Evolutionary conservation across 2,113 vertebrate genomes (phyloP).

Genomic region (Lichenostomus cassidix): DNA sequence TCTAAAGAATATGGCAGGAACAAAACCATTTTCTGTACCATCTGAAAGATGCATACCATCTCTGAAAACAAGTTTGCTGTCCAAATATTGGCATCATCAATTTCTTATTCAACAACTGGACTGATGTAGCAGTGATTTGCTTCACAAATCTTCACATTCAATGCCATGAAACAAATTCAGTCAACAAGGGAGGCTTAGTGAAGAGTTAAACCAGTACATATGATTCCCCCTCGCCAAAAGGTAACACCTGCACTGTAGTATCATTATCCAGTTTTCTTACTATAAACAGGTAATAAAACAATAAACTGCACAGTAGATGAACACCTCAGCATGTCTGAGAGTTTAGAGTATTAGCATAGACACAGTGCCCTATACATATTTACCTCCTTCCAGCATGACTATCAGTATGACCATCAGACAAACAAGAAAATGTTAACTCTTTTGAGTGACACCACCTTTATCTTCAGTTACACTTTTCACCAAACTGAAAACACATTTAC

Average conservation of each 20-base stretch:
- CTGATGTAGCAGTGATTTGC: background rate
- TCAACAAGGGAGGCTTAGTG: background rate
- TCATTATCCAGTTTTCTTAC: background rate
- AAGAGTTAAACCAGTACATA: background rate
- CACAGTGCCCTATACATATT: background rate
- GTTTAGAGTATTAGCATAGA: background rate
- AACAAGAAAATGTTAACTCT: background rate
- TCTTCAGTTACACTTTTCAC: background rate
- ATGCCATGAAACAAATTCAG: background rate
- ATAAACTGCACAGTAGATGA: background rate
- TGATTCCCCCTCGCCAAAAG: background rate
- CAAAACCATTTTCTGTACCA: background rate
- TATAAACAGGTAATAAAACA: background rate
- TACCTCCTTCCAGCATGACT: background rate
- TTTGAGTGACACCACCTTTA: background rate
- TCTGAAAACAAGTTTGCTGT: background rate
- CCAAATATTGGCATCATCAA: background rate
- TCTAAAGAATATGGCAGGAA: background rate
- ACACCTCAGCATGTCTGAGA: background rate
- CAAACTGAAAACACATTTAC: background rate
- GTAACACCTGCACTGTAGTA: background rate
- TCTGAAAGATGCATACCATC: background rate
- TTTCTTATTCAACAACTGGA: background rate
- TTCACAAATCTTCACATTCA: background rate
- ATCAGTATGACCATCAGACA: rapidly evolving